Base-by-base conservation (phyloP, 2,113 vertebrate species). In the Podilymbus podiceps region DNA sequence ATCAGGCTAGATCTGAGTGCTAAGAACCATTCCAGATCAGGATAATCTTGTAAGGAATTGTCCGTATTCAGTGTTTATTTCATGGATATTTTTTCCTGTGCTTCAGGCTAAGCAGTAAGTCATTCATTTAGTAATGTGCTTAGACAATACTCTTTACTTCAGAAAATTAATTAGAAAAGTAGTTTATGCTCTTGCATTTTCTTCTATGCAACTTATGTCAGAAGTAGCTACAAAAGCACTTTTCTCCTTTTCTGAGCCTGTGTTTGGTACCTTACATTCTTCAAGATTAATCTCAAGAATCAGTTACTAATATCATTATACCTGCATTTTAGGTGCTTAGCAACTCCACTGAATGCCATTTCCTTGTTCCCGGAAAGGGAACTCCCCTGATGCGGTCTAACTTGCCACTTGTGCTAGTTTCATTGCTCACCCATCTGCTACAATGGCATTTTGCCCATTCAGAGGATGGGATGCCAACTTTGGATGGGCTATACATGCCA, bases 351-450 rank as follows among this genome's bases (percentile, higher is more conserved):
- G 53, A 63, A 47, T n/a, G 75, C 12, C 15, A 47, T 64, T 86
- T 93, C 50, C 27, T 24, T 40, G 50, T 52, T 87, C 50, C 69
- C 94, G 77, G 69, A 79, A 80, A 64, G 80, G 78, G 85, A 64
- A 25, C n/a, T 76, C 15, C 18, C 11, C 75, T 18, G 33, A 27
- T 72, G 85, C 15, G 53, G 42, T 83, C 71, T 85, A 27, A 42
- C 56, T 85, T 69, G 50, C 83, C 52, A 28, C 68, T 78, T 62
- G 42, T 71, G 79, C 72, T 88, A 12, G 24, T 85, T 92, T 69
- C 92, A 30, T 78, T 56, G 52, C 58, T 78, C 85, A 31, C 62
- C 92, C 93, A 95, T 94, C 95, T 97, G 95, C 90, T 91, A 8
- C 22, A 3, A 27, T 93, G 92, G 95, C 86, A 77, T 9, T 11